Evolutionary conservation across 2,113 vertebrate genomes (phyloP).

Genomic region (Oreochromis niloticus): DNA sequence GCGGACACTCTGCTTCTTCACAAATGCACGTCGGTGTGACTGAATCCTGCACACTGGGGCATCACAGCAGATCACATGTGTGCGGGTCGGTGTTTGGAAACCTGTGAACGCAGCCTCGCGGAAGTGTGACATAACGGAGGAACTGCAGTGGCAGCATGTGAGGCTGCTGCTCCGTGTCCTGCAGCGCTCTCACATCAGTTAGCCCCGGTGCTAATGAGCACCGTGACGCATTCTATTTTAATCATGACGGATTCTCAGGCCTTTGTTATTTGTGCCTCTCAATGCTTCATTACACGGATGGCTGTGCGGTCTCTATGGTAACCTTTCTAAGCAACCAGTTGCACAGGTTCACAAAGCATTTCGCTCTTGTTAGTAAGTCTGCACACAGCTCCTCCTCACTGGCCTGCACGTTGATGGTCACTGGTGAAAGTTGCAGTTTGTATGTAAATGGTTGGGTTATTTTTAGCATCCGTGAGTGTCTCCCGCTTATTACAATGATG

Average conservation of each 20-base stretch:
- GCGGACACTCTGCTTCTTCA: background rate
- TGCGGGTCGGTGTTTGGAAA: background rate
- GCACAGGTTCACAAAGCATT: constrained; percentile 3
- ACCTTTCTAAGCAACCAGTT: constrained; percentile 33
- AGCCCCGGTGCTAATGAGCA: constrained; percentile 23
- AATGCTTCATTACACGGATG: constrained; percentile 50
- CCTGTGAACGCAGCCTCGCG: background rate
- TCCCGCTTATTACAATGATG: background rate
- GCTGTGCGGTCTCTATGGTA: constrained; percentile 48
- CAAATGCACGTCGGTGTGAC: background rate
- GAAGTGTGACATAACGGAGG: background rate
- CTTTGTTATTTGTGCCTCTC: constrained; percentile 47
- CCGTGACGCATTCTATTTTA: constrained; percentile 35
- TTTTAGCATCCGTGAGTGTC: background rate
- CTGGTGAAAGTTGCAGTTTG: background rate
- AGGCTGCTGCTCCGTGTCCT: background rate
- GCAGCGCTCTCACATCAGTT: constrained; percentile 15
- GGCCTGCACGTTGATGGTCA: background rate
- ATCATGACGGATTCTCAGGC: constrained; percentile 17
- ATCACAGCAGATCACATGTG: background rate
- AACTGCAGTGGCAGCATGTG: background rate
- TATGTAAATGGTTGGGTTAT: background rate
- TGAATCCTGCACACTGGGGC: background rate
- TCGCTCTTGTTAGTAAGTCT: background rate
- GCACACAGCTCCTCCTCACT: background rate